Conservation (phyloP, 2,113 vertebrate species). For the Ondatra zibethicus region DNA sequence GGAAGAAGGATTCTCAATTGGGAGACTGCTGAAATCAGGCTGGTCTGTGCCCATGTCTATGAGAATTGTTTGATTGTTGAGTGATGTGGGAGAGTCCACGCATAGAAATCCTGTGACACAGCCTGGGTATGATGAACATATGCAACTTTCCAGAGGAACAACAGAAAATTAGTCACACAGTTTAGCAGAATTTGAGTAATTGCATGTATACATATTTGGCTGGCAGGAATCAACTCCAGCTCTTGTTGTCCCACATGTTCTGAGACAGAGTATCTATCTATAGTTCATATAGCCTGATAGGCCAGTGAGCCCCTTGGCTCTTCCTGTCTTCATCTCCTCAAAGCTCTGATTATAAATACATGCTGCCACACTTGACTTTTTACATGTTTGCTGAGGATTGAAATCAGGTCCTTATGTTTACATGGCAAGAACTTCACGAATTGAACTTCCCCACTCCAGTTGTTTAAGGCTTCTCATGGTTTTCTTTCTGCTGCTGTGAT, state of each 20-base stretch:
- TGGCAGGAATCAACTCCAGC: neutral
- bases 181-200: rapidly evolving
- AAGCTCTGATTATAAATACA: neutral
- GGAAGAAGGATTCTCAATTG: neutral
- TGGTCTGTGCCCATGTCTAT: neutral
- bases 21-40: neutral
- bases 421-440: neutral
- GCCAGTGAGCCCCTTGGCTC: neutral
- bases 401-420: too few relatives aligned
- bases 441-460: neutral
- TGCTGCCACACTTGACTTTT: too few relatives aligned
- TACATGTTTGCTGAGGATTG: too few relatives aligned
- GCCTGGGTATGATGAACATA: rapidly evolving
- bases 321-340: neutral
- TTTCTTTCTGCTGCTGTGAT: neutral
- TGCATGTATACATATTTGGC: neutral
- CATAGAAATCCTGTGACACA: neutral
- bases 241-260: neutral
- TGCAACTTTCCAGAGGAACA: neutral
- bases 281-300: too few relatives aligned
- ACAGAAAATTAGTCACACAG: neutral
- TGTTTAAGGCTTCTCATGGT: neutral
- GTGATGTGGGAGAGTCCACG: too few relatives aligned
- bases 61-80: neutral
- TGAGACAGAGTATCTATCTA: neutral